phyloP scores from a whole-genome alignment of 2,888 invertebrate genomes.

The Acronicta alni region DNA sequence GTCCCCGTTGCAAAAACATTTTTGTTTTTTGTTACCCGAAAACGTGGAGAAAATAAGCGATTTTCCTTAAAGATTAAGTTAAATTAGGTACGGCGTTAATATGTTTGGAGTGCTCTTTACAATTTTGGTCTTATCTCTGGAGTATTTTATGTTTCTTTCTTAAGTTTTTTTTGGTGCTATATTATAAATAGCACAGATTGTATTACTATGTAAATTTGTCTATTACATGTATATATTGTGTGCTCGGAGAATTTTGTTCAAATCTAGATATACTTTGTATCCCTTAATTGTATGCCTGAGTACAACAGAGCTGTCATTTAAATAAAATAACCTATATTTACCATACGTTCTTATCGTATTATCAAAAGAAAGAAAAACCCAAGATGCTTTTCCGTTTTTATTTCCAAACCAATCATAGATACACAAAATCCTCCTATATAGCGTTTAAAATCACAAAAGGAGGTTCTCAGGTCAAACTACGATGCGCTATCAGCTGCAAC shows the following conservation, averaged over 20 bases:
- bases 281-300: no score
- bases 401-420: slow-evolving; percentile 13
- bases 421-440: slow-evolving; percentile 27
- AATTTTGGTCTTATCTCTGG: slow-evolving; percentile 50
- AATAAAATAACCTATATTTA: no score
- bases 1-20: slow-evolving; percentile 66
- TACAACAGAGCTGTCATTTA: no score
- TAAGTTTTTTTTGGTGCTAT: slow-evolving; percentile 9
- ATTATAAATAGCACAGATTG: slow-evolving; percentile 10
- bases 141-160: slow-evolving; percentile 39
- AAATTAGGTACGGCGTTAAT: slow-evolving; percentile 58
- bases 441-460: slow-evolving; percentile 58
- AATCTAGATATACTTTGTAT: no score
- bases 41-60: slow-evolving; percentile 63
- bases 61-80: slow-evolving; percentile 58
- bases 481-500: slow-evolving; percentile 74
- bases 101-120: slow-evolving; percentile 54
- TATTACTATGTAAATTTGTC: background rate
- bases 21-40: slow-evolving; percentile 63
- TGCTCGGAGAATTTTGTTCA: no score
- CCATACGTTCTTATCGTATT: no score
- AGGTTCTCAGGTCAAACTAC: slow-evolving; percentile 60
- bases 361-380: background rate
- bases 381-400: background rate
- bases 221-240: background rate